Evolutionary conservation across 2,113 vertebrate species (phyloP).

Genomic region (Crypturellus undulatus): DNA sequence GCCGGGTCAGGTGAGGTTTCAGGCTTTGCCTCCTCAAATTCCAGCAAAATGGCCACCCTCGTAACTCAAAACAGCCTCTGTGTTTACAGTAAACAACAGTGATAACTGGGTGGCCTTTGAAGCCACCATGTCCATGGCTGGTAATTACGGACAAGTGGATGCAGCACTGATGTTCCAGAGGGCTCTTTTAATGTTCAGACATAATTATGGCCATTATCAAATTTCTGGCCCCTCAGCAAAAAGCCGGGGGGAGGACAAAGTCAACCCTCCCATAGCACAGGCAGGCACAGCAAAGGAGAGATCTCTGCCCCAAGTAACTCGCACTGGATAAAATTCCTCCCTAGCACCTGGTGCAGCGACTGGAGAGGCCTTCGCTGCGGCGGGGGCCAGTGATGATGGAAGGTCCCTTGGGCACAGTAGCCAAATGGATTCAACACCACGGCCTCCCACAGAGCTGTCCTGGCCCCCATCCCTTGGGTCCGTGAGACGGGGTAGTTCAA

Average conservation of each 20-base stretch:
- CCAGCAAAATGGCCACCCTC: conserved; percentile 58
- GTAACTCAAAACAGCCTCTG: conserved; percentile 57
- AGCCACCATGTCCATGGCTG: conserved; percentile 44
- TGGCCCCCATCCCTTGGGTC: background rate
- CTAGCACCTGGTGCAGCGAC: conserved; percentile 55
- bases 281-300: conserved; percentile 12
- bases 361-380: background rate
- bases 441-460: conserved; percentile 68
- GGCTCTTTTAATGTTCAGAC: conserved; percentile 48
- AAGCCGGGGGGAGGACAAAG: background rate
- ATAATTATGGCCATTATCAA: conserved; percentile 64
- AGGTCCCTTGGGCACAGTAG: conserved; percentile 63
- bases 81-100: conserved; percentile 74
- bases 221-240: conserved; percentile 70
- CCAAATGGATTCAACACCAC: conserved; percentile 63
- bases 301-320: conserved; percentile 17
- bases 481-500: conserved; percentile 43
- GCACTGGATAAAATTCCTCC: conserved; percentile 50
- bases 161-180: conserved; percentile 29
- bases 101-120: conserved; percentile 75
- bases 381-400: conserved; percentile 57
- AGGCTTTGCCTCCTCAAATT: conserved; percentile 41
- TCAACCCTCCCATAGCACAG: background rate
- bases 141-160: conserved; percentile 63
- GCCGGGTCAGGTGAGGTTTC: conserved; percentile 27